A percentile compares a stretch with the other conserved stretches of the same genome.
phyloP scores from a whole-genome alignment of 2,888 invertebrate genomes.

The Achlya flavicornis region DNA sequence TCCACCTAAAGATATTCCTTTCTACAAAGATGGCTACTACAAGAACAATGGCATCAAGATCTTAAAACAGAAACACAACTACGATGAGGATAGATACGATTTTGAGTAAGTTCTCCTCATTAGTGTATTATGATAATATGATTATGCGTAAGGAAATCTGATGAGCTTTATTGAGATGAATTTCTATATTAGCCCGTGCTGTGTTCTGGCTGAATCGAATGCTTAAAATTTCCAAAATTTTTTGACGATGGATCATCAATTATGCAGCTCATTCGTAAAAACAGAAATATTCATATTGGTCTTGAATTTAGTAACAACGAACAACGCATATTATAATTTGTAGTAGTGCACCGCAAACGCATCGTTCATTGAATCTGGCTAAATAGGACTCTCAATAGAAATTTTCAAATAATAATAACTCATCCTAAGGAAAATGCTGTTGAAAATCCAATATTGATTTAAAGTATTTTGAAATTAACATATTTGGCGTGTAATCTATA shows the following conservation, averaged over 20 bases:
- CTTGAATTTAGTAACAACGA: too few species aligned
- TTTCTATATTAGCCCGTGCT: too few species aligned
- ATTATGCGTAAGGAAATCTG: too few species aligned
- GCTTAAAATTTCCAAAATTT: too few species aligned
- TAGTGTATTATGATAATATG: not conserved
- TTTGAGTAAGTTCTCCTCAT: constrained; percentile 70
- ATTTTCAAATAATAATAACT: too few species aligned
- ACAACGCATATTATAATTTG: too few species aligned
- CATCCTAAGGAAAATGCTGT: not conserved
- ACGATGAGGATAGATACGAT: constrained; percentile 79
- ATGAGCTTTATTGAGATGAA: too few species aligned
- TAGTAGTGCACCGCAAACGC: too few species aligned
- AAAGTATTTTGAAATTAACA: constrained; percentile 45
- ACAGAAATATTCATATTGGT: not conserved
- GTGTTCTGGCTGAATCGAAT: too few species aligned
- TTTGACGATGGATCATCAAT: not conserved
- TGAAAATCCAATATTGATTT: constrained; percentile 38
- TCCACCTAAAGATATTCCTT: constrained; percentile 68
- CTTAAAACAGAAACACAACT: constrained; percentile 75
- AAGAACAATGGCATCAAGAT: constrained; percentile 81
- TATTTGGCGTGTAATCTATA: constrained; percentile 39
- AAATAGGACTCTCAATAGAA: too few species aligned
- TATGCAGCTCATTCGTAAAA: not conserved
- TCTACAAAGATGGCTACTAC: constrained; percentile 79
- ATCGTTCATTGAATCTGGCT: too few species aligned